A percentile compares a stretch with the other conserved stretches of the same genome.
These are phyloP conservation scores for Xiphophorus maculatus DNA, from an alignment of 2,113 vertebrate species.

Conservation along the genomic window DNA sequence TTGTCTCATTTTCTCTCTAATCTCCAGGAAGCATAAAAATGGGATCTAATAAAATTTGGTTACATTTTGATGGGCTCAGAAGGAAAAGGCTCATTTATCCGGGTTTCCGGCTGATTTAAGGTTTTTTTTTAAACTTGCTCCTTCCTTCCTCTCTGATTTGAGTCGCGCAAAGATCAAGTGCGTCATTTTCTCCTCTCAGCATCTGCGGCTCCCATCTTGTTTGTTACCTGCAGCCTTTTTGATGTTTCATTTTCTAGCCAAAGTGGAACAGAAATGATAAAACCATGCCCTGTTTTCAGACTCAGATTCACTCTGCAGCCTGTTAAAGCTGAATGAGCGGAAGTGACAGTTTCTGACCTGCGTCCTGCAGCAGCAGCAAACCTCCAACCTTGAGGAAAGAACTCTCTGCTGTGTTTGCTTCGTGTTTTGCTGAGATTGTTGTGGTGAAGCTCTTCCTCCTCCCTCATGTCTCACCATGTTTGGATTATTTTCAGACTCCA, in stretches of 20 bases:
- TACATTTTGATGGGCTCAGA: conserved; percentile 18
- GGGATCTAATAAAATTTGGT: not conserved
- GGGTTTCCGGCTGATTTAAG: not conserved
- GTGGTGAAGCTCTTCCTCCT: not conserved
- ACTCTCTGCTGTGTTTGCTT: not conserved
- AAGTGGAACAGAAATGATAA: too few species aligned
- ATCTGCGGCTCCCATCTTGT: conserved; percentile 51
- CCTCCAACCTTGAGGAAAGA: not conserved
- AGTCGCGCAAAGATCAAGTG: conserved; percentile 20
- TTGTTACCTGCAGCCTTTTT: conserved; percentile 8
- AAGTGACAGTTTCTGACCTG: not conserved
- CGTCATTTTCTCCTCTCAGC: conserved; percentile 17
- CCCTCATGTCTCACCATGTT: not conserved
- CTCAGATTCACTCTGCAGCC: not conserved
- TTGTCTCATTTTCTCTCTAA: not conserved
- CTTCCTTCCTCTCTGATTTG: conserved; percentile 21
- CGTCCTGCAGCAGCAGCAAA: not conserved
- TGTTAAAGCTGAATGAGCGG: not conserved
- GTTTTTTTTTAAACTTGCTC: conserved; percentile 17
- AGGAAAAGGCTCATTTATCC: not conserved
- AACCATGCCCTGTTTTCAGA: not conserved
- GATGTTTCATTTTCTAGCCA: not conserved
- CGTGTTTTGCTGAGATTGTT: not conserved
- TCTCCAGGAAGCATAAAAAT: not conserved
- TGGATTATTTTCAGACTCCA: not conserved